Conservation (phyloP, 2,797 vertebrate species). For the Acanthurus tractus region DNA sequence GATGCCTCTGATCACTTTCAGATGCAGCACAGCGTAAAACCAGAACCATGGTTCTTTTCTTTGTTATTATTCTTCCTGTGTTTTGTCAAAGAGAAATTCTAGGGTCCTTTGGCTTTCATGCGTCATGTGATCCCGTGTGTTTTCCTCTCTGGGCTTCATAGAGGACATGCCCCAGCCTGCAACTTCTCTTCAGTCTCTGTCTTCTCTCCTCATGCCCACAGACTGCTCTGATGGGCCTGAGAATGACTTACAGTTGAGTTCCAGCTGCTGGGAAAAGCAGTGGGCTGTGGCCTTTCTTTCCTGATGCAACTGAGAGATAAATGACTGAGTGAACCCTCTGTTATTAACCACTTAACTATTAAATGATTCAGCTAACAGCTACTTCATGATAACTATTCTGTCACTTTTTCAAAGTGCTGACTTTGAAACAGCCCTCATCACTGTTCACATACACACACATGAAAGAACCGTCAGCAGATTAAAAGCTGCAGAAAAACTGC, state of each 20-base stretch:
- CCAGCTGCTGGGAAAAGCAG: background rate
- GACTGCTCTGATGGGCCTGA: slow-evolving; percentile 19
- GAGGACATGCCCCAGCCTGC: slow-evolving; percentile 36
- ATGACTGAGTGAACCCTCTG: background rate
- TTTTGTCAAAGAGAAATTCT: slow-evolving; percentile 23
- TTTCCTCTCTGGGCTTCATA: slow-evolving; percentile 15
- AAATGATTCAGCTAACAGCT: background rate
- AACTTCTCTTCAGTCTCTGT: slow-evolving; percentile 17
- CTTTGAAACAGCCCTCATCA: no score
- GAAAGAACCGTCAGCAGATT: no score
- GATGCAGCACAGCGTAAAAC: slow-evolving; percentile 32
- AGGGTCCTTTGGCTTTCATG: slow-evolving; percentile 5
- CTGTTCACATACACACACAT: no score
- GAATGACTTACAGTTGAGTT: slow-evolving; percentile 22
- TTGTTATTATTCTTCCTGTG: slow-evolving; percentile 16
- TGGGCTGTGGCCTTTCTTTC: slow-evolving; percentile 1
- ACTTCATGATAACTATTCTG: background rate
- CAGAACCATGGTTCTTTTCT: slow-evolving; percentile 6
- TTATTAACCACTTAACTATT: background rate
- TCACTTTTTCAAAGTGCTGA: background rate
- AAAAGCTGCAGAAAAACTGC: no score
- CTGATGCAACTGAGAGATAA: background rate
- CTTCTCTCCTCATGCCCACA: slow-evolving; percentile 13
- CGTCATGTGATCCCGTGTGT: background rate
- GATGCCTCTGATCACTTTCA: slow-evolving; percentile 16